Conservation (phyloP, 2,888 invertebrate genomes). For the Morpho helenor region DNA sequence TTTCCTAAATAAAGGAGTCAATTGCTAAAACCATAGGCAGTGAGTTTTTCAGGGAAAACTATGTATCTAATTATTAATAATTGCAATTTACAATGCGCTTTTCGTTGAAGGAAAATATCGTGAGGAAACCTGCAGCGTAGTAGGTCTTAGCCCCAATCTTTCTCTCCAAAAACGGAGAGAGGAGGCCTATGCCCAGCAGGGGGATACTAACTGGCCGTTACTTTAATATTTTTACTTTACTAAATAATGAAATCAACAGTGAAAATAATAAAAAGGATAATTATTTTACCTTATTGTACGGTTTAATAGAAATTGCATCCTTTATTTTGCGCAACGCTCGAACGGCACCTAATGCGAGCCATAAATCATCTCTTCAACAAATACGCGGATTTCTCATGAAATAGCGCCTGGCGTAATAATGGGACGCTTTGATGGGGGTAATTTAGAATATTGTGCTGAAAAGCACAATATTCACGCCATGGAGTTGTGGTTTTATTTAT, state of each 20-base stretch:
- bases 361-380: slow-evolving; percentile 15
- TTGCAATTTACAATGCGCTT: too few relatives aligned
- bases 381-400: slow-evolving; percentile 10
- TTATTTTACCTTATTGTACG: slow-evolving; percentile 7
- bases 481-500: not conserved
- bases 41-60: too few relatives aligned
- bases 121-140: too few relatives aligned
- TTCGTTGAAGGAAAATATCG: too few relatives aligned
- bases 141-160: too few relatives aligned
- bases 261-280: slow-evolving; percentile 1
- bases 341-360: slow-evolving; percentile 11
- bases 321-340: slow-evolving; percentile 1
- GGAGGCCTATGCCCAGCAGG: too few relatives aligned
- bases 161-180: too few relatives aligned
- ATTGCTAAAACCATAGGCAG: too few relatives aligned
- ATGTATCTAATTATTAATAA: too few relatives aligned
- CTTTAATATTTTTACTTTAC: too few relatives aligned
- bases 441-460: slow-evolving; percentile 5
- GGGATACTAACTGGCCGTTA: too few relatives aligned
- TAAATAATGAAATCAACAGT: not conserved
- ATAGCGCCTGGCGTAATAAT: slow-evolving; percentile 7
- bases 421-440: slow-evolving; percentile 10
- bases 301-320: slow-evolving; percentile 14
- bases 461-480: not conserved
- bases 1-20: not conserved